A percentile compares a stretch with the other conserved stretches of the same genome.
These are phyloP conservation scores for Scopus umbretta DNA, from an alignment of 2,113 vertebrate species.

Conservation along the genomic window DNA sequence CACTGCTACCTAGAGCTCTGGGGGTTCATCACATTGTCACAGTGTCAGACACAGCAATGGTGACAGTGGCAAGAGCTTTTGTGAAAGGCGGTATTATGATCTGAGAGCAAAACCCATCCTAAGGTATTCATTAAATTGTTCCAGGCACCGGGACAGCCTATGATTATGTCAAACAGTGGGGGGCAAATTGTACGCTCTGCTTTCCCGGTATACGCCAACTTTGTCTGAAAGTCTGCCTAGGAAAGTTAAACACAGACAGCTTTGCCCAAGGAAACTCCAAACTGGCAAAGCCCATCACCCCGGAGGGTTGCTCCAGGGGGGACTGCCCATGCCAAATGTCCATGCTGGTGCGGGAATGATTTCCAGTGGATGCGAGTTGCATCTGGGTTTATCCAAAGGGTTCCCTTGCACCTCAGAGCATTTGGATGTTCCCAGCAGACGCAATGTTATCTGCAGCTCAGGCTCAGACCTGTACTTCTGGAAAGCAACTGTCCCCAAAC, in stretches of 20 bases:
- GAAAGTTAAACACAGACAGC: background rate
- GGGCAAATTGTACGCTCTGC: background rate
- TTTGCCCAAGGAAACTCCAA: background rate
- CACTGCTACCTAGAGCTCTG: background rate
- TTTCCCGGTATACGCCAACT: accelerated
- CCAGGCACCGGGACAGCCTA: background rate
- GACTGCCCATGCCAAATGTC: accelerated
- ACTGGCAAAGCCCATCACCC: background rate
- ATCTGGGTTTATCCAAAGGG: background rate
- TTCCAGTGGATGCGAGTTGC: background rate
- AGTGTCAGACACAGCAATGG: background rate
- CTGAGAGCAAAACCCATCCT: background rate
- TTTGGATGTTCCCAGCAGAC: background rate
- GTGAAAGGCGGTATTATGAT: background rate
- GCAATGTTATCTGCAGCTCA: background rate
- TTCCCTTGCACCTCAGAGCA: background rate
- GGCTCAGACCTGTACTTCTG: background rate
- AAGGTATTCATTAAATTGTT: constrained; percentile 45
- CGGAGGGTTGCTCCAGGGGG: accelerated
- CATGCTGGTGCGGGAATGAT: accelerated
- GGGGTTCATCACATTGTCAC: background rate
- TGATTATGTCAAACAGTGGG: constrained; percentile 10
- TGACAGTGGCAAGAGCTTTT: background rate
- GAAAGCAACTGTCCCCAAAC: background rate
- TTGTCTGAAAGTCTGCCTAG: background rate